Conservation (phyloP, 2,113 vertebrate species). For the Diphyllodes magnificus region DNA sequence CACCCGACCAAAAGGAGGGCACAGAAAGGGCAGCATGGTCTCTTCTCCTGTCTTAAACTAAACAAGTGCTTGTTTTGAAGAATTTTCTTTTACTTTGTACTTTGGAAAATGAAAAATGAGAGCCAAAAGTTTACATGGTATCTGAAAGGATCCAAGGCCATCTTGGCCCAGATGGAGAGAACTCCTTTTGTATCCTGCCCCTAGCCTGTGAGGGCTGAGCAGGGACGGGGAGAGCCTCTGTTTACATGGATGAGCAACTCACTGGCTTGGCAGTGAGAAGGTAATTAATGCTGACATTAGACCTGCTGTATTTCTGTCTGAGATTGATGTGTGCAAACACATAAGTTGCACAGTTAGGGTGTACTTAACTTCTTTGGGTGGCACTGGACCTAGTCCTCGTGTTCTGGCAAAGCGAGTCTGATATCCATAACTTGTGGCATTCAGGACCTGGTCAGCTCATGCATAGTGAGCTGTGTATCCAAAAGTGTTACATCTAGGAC, state of each 20-base stretch:
- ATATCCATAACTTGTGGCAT: neutral
- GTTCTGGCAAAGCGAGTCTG: neutral
- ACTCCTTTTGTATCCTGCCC: neutral
- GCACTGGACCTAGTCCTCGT: neutral
- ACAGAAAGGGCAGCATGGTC: neutral
- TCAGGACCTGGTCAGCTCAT: neutral
- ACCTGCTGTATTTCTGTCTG: neutral
- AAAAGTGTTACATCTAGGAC: neutral
- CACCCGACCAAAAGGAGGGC: too few species aligned
- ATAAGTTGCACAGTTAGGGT: neutral
- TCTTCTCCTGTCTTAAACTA: neutral
- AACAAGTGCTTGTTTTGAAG: neutral
- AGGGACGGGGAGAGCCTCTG: neutral
- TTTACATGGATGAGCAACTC: neutral
- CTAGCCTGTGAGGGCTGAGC: rapidly evolving
- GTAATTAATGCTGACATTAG: neutral
- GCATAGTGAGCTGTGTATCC: neutral
- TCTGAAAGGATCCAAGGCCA: neutral
- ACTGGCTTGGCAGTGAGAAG: neutral
- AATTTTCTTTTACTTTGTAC: neutral
- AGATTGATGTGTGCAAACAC: neutral
- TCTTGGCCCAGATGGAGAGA: neutral
- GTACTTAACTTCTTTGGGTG: neutral
- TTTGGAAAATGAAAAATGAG: neutral
- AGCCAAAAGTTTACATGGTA: neutral